Conservation (phyloP, 2,888 invertebrate genomes). For the Drosophila greeni region DNA sequence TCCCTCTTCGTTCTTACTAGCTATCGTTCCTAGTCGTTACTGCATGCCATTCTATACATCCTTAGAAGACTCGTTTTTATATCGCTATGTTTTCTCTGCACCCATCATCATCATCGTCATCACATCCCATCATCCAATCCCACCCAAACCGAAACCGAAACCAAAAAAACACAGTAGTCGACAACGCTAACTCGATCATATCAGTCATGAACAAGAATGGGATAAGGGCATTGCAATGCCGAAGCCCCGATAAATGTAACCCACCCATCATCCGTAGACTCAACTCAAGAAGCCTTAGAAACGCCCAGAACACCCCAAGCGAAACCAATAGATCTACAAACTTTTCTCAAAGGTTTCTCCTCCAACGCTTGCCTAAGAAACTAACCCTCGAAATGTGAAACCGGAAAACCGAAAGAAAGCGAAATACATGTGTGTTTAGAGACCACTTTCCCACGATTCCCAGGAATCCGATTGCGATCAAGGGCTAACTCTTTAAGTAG, state of each 20-base stretch:
- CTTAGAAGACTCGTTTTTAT: slow-evolving; percentile 22
- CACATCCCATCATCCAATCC: slow-evolving; percentile 34
- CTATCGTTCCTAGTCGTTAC: slow-evolving; percentile 52
- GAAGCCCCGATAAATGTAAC: slow-evolving; percentile 61
- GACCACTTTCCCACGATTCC: slow-evolving; percentile 18
- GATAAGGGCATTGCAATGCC: slow-evolving; percentile 19
- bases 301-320: slow-evolving; percentile 32
- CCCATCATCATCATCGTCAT: slow-evolving; percentile 50
- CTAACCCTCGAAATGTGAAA: slow-evolving; percentile 12
- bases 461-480: slow-evolving; percentile 22
- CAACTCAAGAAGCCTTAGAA: slow-evolving; percentile 40
- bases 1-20: slow-evolving; percentile 53
- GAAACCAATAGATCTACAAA: slow-evolving; percentile 33
- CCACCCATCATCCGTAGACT: slow-evolving; percentile 56
- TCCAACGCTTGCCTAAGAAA: slow-evolving; percentile 35
- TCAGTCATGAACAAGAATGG: slow-evolving; percentile 40
- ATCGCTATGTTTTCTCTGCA: slow-evolving; percentile 32
- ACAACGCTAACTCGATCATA: slow-evolving; percentile 43
- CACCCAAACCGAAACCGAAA: slow-evolving; percentile 34
- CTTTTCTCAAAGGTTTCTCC: slow-evolving; percentile 38
- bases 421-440: slow-evolving; percentile 11
- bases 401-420: slow-evolving; percentile 1
- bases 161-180: slow-evolving; percentile 32
- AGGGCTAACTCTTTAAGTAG: slow-evolving; percentile 32
- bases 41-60: slow-evolving; percentile 51